Evolutionary conservation across 2,888 invertebrate genomes (phyloP), one percentile per base, ranked within the genome.

Genomic region (Ormyrus nitidulus): DNA sequence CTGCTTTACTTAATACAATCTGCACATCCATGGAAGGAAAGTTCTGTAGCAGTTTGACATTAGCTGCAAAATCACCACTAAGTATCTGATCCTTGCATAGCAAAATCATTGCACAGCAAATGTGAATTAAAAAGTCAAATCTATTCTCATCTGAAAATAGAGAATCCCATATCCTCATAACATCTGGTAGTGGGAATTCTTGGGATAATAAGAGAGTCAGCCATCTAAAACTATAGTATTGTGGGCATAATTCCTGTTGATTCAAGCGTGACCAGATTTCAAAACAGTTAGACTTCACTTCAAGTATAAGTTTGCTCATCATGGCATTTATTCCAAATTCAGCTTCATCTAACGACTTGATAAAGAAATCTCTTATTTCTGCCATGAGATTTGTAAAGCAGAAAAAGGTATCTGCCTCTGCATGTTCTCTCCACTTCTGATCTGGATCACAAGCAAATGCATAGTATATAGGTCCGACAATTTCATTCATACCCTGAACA

Each of bases 401-500:
- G 91, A 98, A 99, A 91, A 99, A 99, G 82, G 98, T 96, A 89
- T 99, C 99, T 0, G 99, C 97, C 90, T 99, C 99, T 0, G 99
- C 99, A 90, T 96, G 92, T 88, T 95, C 98, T 92, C 96, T 93
- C 92, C 94, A 96, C 71, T 94, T 93, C 49, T 92, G 90, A 89
- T 97, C 94, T 0, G 96, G 94, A 91, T 99, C 98, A 44, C 95
- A 96, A 7, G 99, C 99, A 91, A 99, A 97, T 0, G 97, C 96
- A 91, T 98, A 98, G 91, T 99, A 99, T 87, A 99, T 97, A 7
- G 99, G 99, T 0, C 99, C 99, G 64, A 99, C 95, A 86, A 99
- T 98, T 91, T 99, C 99, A 92, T 99, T 99, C 99, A 99, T 99
- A 74, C 99, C 99, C 92, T 99, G 97, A 0, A 97, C 97, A 88